Evolutionary conservation across 2,797 vertebrate species (phyloP), one percentile per base, ranked within the genome.

Genomic region (Scarus forsteni): DNA sequence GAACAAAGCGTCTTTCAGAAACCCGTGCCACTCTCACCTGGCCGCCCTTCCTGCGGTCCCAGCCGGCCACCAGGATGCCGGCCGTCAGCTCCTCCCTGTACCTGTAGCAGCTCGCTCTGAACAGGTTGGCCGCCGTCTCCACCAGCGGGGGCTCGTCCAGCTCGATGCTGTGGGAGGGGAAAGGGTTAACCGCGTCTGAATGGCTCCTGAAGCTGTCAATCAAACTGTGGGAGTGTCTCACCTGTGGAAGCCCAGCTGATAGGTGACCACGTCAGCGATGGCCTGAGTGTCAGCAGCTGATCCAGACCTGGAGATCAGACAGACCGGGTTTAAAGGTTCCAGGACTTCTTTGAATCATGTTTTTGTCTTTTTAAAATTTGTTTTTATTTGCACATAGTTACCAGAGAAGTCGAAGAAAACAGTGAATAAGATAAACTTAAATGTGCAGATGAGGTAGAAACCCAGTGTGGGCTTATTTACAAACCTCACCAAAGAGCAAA

Each of bases 171-270:
- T 9, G 63, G 65, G 66, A 46, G 5, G 59, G 43, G 43, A 46
- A 36, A 3, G 0, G 10, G 10, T 59, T 0, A 69, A 14, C 3
- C 0, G 13, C 39, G 15, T 3, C 13, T 43, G 45, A 42, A 12
- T 3, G 56, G 49, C 49, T 10, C 7, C 3, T 7, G 42, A 40
- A 13, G 6, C 10, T 40, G 39, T 38, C 18, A 14, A 5, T 48
- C 36, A 60, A 39, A 59, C 3, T 19, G 39, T 9, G 27, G 10
- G 45, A 64, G 43, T 43, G 34, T 75, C 27, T 27, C 63, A 88
- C 96, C 96, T 97, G 95, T 98, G 96, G 78, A 97, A 97, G 75
- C 95, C 95, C 40, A 98, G 95, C 90, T 97, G 96, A 42, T 97
- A 97, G 38, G 95, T 90, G 60, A 98, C 96, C 0, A 95, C 94